Evolutionary conservation across 2,113 vertebrate species (phyloP), one percentile per base, ranked within the genome.

Genomic region (Neolamprologus hecqui): DNA sequence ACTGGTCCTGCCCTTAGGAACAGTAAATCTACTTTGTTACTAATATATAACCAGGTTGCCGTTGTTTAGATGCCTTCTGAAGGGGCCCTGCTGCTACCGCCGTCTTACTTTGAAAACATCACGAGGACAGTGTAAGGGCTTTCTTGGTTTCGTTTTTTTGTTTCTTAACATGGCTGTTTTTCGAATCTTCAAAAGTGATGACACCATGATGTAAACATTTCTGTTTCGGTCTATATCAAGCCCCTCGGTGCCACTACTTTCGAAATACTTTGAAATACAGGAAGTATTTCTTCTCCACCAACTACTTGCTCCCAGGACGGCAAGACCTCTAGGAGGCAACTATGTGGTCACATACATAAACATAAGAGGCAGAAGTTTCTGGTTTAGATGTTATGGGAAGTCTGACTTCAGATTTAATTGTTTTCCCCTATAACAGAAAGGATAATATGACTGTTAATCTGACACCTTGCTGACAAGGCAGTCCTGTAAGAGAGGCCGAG

Each of bases 241-340:
- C 65, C 88, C 83, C 65, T 28, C 87, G 35, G 3, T 68, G 83
- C 81, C 45, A 14, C 47, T 84, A 60, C 58, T 84, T 87, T 82
- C 7, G 31, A 90, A 91, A 88, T 84, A 83, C 90, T 89, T 88
- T 1, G 79, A 84, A 90, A 90, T 68, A 21, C 65, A 93, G 93
- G 89, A 94, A 91, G 84, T 82, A 57, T 80, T 63, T 58, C 79
- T 58, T 60, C 85, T 53, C 54, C n/a, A 37, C 85, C 90, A 91
- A 91, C 93, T 90, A 88, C 4, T 77, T 87, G 70, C 92, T 93
- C 92, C 28, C 40, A 19, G 91, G 91, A 91, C 79, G 84, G 86
- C 35, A 8, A 33, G 77, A 19, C 77, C 91, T 93, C 84, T 89
- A 70, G 84, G 87, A 93, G 88, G 84, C 68, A 84, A 80, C 83